Evolutionary conservation across 2,113 vertebrate species (phyloP).

Genomic region (Nyctibius bracteatus): DNA sequence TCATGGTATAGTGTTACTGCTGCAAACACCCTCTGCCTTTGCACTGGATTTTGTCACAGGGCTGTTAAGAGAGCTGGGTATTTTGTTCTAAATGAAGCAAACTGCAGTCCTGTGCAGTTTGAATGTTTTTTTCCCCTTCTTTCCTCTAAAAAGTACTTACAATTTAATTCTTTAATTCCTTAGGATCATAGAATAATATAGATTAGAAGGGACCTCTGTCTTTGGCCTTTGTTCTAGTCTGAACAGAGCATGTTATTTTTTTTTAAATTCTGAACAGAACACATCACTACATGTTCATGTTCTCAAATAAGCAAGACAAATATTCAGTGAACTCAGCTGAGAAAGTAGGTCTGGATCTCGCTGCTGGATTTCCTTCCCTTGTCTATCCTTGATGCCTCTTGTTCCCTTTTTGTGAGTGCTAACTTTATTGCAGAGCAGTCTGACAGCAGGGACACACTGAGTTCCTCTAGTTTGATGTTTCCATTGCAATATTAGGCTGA

Average conservation of each 20-base stretch:
- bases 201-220: background rate
- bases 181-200: background rate
- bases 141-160: background rate
- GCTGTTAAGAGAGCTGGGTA: background rate
- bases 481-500: constrained; percentile 3
- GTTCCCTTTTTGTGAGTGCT: background rate
- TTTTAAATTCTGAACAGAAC: background rate
- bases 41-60: background rate
- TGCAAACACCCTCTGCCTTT: background rate
- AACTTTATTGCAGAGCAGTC: background rate
- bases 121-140: background rate
- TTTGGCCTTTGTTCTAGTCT: background rate
- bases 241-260: background rate
- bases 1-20: background rate
- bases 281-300: background rate
- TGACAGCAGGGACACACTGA: background rate
- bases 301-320: background rate
- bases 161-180: background rate
- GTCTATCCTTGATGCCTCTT: background rate
- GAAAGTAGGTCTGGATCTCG: background rate
- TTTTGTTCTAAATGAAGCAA: background rate
- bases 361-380: background rate
- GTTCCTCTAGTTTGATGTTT: background rate
- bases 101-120: background rate
- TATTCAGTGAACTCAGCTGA: background rate